A percentile compares a stretch with the other conserved stretches of the same genome.
phyloP scores from a whole-genome alignment of 2,113 vertebrate species.

The Hippocampus barbouri region DNA sequence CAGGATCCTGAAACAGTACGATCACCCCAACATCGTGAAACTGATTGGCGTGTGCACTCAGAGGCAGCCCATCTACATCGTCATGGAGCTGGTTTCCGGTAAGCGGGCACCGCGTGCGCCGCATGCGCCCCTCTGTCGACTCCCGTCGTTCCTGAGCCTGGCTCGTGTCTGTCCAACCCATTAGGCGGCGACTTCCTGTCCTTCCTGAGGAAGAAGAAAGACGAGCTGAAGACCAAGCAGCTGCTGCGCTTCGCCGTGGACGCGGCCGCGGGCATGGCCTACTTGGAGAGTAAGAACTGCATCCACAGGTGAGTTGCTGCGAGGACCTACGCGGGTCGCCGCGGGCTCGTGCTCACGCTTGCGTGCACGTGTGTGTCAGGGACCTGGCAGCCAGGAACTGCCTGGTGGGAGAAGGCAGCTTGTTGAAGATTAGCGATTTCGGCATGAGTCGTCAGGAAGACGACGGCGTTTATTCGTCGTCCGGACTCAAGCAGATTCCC shows the following conservation, averaged over 20 bases:
- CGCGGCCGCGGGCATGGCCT: constrained; percentile 89
- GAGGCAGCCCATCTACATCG: constrained; percentile 95
- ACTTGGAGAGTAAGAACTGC: constrained; percentile 94
- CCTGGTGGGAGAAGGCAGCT: constrained; percentile 85
- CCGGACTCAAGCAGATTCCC: constrained; percentile 96
- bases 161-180: not conserved
- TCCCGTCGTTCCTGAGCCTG: not conserved
- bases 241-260: constrained; percentile 90
- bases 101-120: constrained; percentile 44
- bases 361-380: constrained; percentile 57
- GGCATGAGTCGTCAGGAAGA: constrained; percentile 98
- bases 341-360: not conserved
- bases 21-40: constrained; percentile 97
- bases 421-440: constrained; percentile 97
- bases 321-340: not conserved
- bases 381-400: constrained; percentile 97
- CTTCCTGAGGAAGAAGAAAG: constrained; percentile 94
- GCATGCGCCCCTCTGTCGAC: too few relatives aligned
- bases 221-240: constrained; percentile 91
- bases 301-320: constrained; percentile 83
- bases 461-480: constrained; percentile 93
- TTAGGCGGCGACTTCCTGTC: constrained; percentile 95
- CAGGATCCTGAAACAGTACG: constrained; percentile 98
- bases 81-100: constrained; percentile 98
- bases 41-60: constrained; percentile 97